Evolutionary conservation across 2,113 vertebrate species (phyloP).

Genomic region (Protobothrops flavoviridis): DNA sequence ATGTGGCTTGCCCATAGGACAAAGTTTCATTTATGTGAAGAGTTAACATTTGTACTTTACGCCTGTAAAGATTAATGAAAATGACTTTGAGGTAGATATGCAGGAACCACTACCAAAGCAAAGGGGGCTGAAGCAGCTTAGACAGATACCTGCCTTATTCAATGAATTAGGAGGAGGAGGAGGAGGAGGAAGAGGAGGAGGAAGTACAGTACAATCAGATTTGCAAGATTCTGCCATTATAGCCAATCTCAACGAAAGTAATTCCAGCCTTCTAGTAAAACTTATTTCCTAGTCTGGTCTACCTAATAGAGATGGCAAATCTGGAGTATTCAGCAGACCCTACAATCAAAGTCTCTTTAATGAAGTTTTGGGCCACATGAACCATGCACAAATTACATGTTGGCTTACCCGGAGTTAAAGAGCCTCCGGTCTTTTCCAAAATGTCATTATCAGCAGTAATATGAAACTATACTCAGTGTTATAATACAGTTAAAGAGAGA

Average conservation of each 20-base stretch:
- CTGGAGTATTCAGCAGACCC: background rate
- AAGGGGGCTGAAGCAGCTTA: background rate
- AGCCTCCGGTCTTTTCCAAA: background rate
- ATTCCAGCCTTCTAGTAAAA: background rate
- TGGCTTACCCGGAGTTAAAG: background rate
- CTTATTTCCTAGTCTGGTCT: background rate
- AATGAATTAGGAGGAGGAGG: background rate
- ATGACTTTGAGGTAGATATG: background rate
- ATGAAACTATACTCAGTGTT: conserved; percentile 22
- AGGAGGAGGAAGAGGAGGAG: background rate
- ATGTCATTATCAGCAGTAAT: background rate
- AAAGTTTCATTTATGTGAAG: background rate
- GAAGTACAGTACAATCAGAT: background rate
- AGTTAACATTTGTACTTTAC: background rate
- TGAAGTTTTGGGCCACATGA: background rate
- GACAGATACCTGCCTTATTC: background rate
- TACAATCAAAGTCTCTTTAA: background rate
- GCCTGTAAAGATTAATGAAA: background rate
- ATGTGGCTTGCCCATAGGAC: background rate
- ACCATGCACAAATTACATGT: background rate
- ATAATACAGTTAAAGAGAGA: conserved; percentile 3
- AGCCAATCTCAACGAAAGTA: background rate
- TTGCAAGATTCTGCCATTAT: background rate
- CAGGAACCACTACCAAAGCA: background rate
- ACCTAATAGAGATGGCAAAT: background rate